These are phyloP conservation scores for Heliocidaris tuberculata DNA, from an alignment of 35 echinoderm and acorn worm genomes.

Conservation along the genomic window DNA sequence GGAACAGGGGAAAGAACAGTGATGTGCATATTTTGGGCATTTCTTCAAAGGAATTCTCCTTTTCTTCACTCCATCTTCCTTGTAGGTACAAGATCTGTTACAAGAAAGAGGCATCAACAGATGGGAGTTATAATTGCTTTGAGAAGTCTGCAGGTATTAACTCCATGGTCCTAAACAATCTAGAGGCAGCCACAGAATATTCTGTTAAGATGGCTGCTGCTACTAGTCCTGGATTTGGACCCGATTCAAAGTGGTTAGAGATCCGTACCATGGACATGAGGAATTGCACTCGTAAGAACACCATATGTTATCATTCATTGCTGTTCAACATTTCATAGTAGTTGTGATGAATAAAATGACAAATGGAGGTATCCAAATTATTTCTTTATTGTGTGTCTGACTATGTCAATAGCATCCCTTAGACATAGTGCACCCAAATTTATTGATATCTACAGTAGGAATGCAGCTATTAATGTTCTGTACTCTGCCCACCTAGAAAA, in stretches of 20 bases:
- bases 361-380: not conserved
- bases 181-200: not conserved
- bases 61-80: not conserved
- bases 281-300: constrained; percentile 20
- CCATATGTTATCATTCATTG: not conserved
- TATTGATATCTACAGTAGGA: too few relatives aligned
- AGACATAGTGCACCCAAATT: not conserved
- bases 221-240: not conserved
- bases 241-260: not conserved
- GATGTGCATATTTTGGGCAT: too few relatives aligned
- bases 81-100: constrained; percentile 32
- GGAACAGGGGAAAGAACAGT: too few relatives aligned
- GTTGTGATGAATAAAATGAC: too few relatives aligned
- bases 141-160: not conserved
- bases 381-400: not conserved
- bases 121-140: not conserved
- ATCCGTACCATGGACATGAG: constrained; percentile 32
- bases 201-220: constrained; percentile 1
- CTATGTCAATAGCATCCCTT: not conserved
- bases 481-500: too few relatives aligned
- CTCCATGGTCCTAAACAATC: not conserved
- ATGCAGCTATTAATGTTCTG: too few relatives aligned
- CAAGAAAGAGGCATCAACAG: not conserved
- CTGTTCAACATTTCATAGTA: too few relatives aligned
- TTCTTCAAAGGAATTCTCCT: not conserved